Evolutionary conservation across 2,113 vertebrate species (phyloP), one percentile per base, ranked within the genome.

Genomic region (Rhinichthys klamathensis): DNA sequence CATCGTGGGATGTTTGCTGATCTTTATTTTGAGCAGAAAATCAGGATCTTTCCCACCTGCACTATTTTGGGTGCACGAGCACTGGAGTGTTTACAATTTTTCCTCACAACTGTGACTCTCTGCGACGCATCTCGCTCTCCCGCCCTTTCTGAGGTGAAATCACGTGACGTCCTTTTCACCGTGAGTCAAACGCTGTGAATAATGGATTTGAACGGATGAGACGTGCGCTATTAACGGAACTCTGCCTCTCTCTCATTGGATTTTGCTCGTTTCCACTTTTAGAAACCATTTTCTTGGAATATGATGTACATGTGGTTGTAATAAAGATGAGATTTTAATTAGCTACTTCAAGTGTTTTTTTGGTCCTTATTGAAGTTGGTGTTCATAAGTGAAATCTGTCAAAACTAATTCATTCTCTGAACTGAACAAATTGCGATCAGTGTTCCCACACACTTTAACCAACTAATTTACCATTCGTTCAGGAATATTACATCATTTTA

Each of bases 301-400:
- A 89, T 90, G 89, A 94, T 93, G 92, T 93, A 93, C 87, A 93
- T 92, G 93, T 93, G 93, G 91, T 92, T 94, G 92, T 95, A 94
- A 93, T 94, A 94, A 94, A 93, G 92, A 87, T 84, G 80, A 94
- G 89, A 93, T 93, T 94, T 92, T 94, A 94, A 94, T 94, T 92
- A 93, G 90, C 91, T 93, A 93, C 85, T 80, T 10, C 8, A 35
- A 63, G 80, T 86, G 63, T 87, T 90, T 56, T 80, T 85, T 87
- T 12, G 80, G 35, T 38, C 4, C 23, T 27, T 27, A 72, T 41
- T 41, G 4, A 72, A 41, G 69, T 70, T 35, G 32, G 18, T 13
- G 27, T 32, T 65, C 13, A 2, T 3, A 65, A 65, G 30, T 35
- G 18, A 69, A 69, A 23, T 35, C 7, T 18, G 30, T 35, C 30